A percentile compares a stretch with the other conserved stretches of the same genome.
These are phyloP conservation scores for Gonioctena quinquepunctata DNA, from an alignment of 1,140 invertebrate genomes.

Conservation along the genomic window DNA sequence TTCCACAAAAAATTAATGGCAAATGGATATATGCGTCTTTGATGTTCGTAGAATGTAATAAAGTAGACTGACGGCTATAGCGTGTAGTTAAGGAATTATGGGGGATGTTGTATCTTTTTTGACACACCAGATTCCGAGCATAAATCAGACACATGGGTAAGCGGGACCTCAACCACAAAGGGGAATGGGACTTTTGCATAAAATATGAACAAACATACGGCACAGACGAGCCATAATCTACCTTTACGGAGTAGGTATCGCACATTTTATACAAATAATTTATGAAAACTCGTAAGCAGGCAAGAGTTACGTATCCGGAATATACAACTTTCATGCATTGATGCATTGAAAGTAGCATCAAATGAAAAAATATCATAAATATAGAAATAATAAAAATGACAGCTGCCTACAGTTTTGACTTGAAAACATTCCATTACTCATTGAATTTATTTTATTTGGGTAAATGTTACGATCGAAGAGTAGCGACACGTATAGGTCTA, in stretches of 20 bases:
- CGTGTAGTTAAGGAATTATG: background rate
- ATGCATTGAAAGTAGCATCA: background rate
- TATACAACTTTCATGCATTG: background rate
- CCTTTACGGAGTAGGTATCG: background rate
- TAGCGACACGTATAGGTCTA: too few relatives aligned
- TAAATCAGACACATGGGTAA: background rate
- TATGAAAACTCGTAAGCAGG: background rate
- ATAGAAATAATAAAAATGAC: too few relatives aligned
- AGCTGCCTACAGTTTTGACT: too few relatives aligned
- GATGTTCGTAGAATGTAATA: too few relatives aligned
- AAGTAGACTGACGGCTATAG: background rate
- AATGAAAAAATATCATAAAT: too few relatives aligned
- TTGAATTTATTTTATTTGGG: too few relatives aligned
- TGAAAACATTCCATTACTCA: too few relatives aligned
- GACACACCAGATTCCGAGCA: background rate
- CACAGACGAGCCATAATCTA: background rate
- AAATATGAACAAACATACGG: background rate
- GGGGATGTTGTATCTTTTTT: background rate
- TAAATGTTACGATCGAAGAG: too few relatives aligned
- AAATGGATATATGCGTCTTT: too few relatives aligned
- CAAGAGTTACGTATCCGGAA: background rate
- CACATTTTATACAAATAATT: background rate
- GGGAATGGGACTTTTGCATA: background rate
- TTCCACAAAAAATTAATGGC: too few relatives aligned
- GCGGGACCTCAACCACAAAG: background rate